Evolutionary conservation across 1,140 invertebrate genomes (phyloP).

Genomic region (Drosophila subobscura): DNA sequence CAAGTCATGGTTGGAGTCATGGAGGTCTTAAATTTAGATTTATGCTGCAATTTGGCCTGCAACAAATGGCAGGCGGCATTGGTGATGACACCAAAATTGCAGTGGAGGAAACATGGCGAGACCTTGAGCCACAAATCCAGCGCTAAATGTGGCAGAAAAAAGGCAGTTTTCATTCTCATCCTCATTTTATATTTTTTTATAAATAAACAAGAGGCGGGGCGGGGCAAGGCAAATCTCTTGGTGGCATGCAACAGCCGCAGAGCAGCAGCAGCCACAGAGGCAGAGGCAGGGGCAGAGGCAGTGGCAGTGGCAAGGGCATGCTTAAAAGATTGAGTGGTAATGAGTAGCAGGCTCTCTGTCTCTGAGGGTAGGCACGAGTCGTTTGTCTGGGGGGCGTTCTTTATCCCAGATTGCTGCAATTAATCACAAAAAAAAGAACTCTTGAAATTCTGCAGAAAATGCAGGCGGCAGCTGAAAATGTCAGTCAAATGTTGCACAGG

Average conservation of each 20-base stretch:
- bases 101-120: constrained; percentile 37
- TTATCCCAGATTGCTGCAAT: constrained; percentile 50
- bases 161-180: background rate
- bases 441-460: constrained; percentile 58
- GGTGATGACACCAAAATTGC: constrained; percentile 59
- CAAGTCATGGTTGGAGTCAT: background rate
- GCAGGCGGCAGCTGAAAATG: constrained; percentile 42
- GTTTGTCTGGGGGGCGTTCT: constrained; percentile 44
- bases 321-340: constrained; percentile 60
- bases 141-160: constrained; percentile 62
- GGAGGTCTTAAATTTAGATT: constrained; percentile 40
- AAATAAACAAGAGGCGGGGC: constrained; percentile 42
- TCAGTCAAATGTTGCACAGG: constrained; percentile 17
- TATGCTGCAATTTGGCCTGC: constrained; percentile 52
- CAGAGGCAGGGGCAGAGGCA: background rate
- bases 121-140: constrained; percentile 66
- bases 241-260: constrained; percentile 25
- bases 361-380: constrained; percentile 36
- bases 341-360: constrained; percentile 21
- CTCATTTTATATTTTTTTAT: background rate
- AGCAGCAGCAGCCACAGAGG: too few relatives aligned
- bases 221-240: constrained; percentile 9
- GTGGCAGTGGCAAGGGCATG: constrained; percentile 14
- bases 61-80: constrained; percentile 59
- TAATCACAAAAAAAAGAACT: constrained; percentile 54